Conservation (phyloP, 2,797 vertebrate species). For the Mormyrops attenuatus region DNA sequence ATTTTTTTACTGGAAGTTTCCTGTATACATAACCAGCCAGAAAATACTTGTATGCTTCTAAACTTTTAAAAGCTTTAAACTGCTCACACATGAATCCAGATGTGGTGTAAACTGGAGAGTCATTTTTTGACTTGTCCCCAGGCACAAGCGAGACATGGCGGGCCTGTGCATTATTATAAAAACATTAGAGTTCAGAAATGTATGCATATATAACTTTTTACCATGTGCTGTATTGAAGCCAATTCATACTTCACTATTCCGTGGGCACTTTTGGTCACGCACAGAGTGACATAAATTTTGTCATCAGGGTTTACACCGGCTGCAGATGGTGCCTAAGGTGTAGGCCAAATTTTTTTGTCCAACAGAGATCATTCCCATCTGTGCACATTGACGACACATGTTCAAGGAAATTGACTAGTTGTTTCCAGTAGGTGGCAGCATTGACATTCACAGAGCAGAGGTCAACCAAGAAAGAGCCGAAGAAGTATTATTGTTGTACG, state of each 20-base stretch:
- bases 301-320: not conserved
- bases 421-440: not conserved
- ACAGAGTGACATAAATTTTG: not conserved
- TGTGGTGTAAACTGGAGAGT: not conserved
- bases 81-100: not conserved
- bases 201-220: not conserved
- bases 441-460: not conserved
- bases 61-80: not conserved
- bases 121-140: not conserved
- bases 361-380: not conserved
- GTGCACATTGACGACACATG: not conserved
- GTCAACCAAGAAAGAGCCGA: not conserved
- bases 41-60: not conserved
- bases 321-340: not conserved
- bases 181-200: not conserved
- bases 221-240: not conserved
- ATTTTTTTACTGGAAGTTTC: not conserved
- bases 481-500: not conserved
- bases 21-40: not conserved
- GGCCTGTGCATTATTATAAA: not conserved
- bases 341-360: not conserved
- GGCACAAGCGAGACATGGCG: not conserved
- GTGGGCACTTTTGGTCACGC: not conserved
- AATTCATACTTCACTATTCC: not conserved
- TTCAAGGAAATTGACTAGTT: not conserved